A percentile compares a stretch with the other conserved stretches of the same genome.
Evolutionary conservation across 2,888 invertebrate species (phyloP).

Genomic region (Oscheius sp.): DNA sequence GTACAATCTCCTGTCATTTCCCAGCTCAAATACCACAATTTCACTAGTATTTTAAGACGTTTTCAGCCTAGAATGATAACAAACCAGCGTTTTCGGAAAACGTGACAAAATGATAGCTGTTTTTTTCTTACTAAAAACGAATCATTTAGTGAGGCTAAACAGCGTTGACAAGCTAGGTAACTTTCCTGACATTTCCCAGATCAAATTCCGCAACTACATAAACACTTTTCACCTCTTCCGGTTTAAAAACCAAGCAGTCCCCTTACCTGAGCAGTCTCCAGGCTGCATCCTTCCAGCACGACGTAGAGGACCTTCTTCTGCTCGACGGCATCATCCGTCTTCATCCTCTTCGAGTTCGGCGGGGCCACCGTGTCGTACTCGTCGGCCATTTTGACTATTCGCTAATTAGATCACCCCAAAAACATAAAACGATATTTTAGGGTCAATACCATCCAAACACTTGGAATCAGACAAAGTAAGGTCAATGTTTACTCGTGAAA

Average conservation of each 20-base stretch:
- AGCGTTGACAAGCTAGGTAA: too few relatives aligned
- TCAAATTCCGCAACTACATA: neutral
- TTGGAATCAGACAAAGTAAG: neutral
- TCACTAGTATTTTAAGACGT: too few relatives aligned
- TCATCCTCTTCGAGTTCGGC: conserved; percentile 62
- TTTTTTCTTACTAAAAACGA: too few relatives aligned
- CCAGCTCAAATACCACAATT: too few relatives aligned
- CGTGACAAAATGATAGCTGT: too few relatives aligned
- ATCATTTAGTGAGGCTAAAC: too few relatives aligned
- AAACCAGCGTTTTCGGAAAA: too few relatives aligned
- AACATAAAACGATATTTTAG: neutral
- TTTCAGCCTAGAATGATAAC: too few relatives aligned
- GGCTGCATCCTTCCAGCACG: conserved; percentile 90
- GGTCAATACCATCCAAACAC: neutral
- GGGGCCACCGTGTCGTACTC: conserved; percentile 54
- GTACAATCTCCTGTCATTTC: too few relatives aligned
- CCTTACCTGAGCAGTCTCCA: conserved; percentile 92
- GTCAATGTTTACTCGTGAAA: conserved; percentile 14
- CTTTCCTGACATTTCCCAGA: neutral
- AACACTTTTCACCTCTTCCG: neutral
- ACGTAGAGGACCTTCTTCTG: conserved; percentile 81
- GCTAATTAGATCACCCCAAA: neutral
- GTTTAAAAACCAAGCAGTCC: neutral
- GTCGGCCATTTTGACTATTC: conserved; percentile 43
- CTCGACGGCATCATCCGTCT: conserved; percentile 53